phyloP scores from a whole-genome alignment of 2,888 invertebrate species.

The Xanthorhoe designata region DNA sequence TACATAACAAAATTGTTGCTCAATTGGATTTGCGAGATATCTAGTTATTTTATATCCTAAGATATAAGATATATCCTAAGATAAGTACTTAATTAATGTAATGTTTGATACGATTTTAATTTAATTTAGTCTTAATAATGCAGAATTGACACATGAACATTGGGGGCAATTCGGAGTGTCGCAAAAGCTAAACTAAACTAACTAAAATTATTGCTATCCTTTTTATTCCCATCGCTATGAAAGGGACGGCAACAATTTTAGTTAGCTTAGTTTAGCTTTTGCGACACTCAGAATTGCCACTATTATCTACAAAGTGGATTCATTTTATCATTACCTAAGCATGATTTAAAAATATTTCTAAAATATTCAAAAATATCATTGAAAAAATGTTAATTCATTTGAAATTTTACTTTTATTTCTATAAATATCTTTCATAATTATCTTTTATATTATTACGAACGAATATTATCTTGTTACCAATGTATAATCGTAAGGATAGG shows the following conservation, averaged over 20 bases:
- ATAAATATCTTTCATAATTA: background rate
- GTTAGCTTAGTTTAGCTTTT: no score
- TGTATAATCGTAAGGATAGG: background rate
- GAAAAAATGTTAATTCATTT: no score
- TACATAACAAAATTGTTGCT: constrained; percentile 67
- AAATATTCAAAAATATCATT: no score
- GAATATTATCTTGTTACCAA: constrained; percentile 1
- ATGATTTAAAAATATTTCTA: background rate
- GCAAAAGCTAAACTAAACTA: no score
- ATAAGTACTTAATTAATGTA: no score
- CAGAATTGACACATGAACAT: background rate
- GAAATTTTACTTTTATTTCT: background rate
- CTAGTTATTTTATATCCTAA: constrained; percentile 11
- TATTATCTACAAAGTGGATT: background rate
- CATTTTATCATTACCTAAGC: background rate
- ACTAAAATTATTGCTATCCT: no score
- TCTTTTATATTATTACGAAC: background rate
- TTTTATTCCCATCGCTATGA: no score
- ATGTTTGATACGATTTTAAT: background rate
- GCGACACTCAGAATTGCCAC: background rate
- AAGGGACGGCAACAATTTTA: no score
- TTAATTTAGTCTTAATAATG: background rate
- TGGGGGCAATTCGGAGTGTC: no score
- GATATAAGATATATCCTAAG: no score
- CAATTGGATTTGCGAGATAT: constrained; percentile 53